Evolutionary conservation across 2,888 invertebrate genomes (phyloP), one percentile per base, ranked within the genome.

Genomic region (Thysanoteuthis rhombus): DNA sequence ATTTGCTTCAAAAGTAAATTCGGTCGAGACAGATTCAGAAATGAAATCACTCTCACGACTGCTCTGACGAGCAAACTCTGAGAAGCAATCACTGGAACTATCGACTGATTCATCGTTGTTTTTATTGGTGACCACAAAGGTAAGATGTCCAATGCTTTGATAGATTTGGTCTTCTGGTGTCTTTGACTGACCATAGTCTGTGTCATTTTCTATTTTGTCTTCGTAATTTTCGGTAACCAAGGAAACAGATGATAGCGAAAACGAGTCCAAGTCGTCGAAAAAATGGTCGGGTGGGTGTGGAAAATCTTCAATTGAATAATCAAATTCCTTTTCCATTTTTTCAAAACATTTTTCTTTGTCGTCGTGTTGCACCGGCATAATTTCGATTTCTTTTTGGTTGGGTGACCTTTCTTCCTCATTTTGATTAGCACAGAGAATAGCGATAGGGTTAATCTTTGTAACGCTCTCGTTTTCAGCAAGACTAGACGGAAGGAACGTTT

Each of bases 271-370:
- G 0, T 40, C 92, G 0, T 40, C 92, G 28, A 92, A 92, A 40
- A 92, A 92, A 42, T 92, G 32, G 92, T 92, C 92, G 1, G 92
- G 92, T 12, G 92, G 92, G 32, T 42, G 92, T 40, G 92, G 92
- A 92, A 92, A 92, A 19, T 92, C 92, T 92, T 92, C 92, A 1
- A 92, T 22, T 16, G 92, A 92, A 92, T 92, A 92, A 45, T 45
- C 45, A 42, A 92, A 92, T 40, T 42, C 42, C 0, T 32, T 32
- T 16, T 92, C 92, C 36, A 5, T 32, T 1, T 40, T 19, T 92
- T 40, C 40, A n/a, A 3, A 19, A 91, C 19, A 32, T 10, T 40
- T 92, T 40, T 45, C 19, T 92, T 92, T 12, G 52, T 25, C 52
- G 5, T 25, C 52, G 4, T 22, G 2, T 25, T 25, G 22, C 25